Base-by-base conservation (phyloP, 2,888 invertebrate species). In the Pachymerium ferrugineum region DNA sequence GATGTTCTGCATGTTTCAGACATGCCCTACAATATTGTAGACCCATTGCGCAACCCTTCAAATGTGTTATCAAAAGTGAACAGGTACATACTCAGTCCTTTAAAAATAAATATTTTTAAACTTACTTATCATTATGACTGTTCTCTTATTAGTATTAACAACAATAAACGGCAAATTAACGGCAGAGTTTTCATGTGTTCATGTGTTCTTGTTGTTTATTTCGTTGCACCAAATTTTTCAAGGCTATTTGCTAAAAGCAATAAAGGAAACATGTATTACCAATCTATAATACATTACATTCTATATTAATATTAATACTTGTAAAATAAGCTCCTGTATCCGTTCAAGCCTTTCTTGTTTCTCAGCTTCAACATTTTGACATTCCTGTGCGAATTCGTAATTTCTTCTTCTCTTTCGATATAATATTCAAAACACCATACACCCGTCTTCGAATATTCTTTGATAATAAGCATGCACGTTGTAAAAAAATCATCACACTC, bases 341-440 rank as follows among this genome's bases (percentile, higher is more conserved):
- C 92, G 88, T 80, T 93, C 91, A 77, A 93, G 86, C 80, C 92
- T 89, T 78, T 88, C 87, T 81, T 90, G 89, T 81, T 94, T 93
- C 81, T 97, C 96, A 79, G 90, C 89, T 84, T 96, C 92, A 78
- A 94, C 85, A 76, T 92, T 89, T 78, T 90, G 87, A 83, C 94
- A 96, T 85, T 97, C 96, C 85, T 97, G 95, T 74, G 92, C 88
- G 95, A 94, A 85, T 96, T 97, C 74, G 96, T 95, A 99, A 99
- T 85, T 99, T 99, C 83, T 99, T 99, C 83, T 98, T 98, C 83
- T 99, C 98, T 86, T 99, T 99, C 74, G 96, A 95, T 84, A 99
- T 99, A 78, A 99, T 99, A 84, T 99, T 99, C 74, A 99, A 86
- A 28, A 99, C 99, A 85, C 99, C 99, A 84, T 99, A 99, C 12